Base-by-base conservation (phyloP, 1,140 invertebrate species). In the Cydia strobilella region DNA sequence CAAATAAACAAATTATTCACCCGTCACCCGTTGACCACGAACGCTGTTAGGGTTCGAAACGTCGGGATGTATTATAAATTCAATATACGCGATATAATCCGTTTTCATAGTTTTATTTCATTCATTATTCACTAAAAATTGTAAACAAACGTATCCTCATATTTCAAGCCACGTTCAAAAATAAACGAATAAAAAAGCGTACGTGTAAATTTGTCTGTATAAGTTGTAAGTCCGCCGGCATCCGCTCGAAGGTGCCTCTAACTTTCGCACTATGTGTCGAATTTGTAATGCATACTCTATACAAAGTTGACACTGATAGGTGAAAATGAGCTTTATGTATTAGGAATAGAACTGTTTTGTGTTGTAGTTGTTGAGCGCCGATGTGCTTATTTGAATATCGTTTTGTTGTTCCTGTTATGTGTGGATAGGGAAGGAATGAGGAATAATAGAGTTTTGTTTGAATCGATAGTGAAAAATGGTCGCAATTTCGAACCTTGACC, bases 111-210 rank as follows among this genome's bases (percentile, higher is more conserved):
- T n/a, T n/a, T n/a, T n/a, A n/a, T n/a, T n/a, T n/a, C n/a, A n/a
- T n/a, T n/a, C n/a, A n/a, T n/a, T n/a, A n/a, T n/a, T n/a, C n/a
- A n/a, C n/a, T n/a, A n/a, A n/a, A n/a, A n/a, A n/a, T n/a, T n/a
- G n/a, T 59, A 59, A 59, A 59, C 18, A 59, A 20, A 59, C 51
- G 1, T 5, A 59, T 20, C 45, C 7, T 59, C 54, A 59, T 59
- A 59, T 59, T 59, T 59, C 20, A 59, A 23, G 54, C 20, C 54
- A 59, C 54, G 54, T 59, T 59, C 54, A 23, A 59, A 59, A 23
- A 59, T 59, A 59, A 59, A 59, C 54, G 18, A 23, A 23, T 59
- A 23, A 59, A 54, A 54, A 59, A 20, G 1, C 2, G 54, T 59
- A 59, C 54, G 54, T 59, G 54, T 59, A 59, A 59, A 59, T 59